phyloP scores from a whole-genome alignment of 2,113 vertebrate genomes.

The Probosciger aterrimus region DNA sequence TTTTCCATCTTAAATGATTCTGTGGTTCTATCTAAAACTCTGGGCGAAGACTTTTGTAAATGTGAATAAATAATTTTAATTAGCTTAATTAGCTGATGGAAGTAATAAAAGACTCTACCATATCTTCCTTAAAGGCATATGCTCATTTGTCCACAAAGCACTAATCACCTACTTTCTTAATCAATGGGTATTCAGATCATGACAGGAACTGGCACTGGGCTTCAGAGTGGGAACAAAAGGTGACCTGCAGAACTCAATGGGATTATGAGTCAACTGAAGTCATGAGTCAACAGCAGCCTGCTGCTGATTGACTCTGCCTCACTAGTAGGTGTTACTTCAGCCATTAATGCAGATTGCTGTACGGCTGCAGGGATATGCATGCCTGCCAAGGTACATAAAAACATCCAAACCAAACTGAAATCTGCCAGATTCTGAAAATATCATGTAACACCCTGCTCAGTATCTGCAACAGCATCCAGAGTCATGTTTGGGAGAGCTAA shows the following conservation, averaged over 20 bases:
- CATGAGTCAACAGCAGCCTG: constrained; percentile 53
- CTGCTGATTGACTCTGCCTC: constrained; percentile 47
- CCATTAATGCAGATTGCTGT: constrained; percentile 63
- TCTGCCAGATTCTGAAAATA: constrained; percentile 70
- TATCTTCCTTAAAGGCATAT: not conserved
- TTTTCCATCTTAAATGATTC: not conserved
- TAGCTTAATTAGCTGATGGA: not conserved
- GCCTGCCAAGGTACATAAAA: constrained; percentile 76
- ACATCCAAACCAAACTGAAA: constrained; percentile 77
- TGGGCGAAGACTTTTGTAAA: not conserved
- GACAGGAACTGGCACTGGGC: not conserved
- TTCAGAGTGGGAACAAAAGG: constrained; percentile 4
- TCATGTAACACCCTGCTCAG: constrained; percentile 51
- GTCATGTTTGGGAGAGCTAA: constrained; percentile 34
- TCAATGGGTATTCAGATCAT: not conserved
- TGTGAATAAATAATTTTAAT: not conserved
- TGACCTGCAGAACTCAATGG: not conserved
- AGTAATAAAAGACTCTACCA: not conserved
- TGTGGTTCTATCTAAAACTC: not conserved
- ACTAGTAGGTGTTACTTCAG: constrained; percentile 72
- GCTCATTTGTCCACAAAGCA: not conserved
- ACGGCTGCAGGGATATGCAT: not conserved
- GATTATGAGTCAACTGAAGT: constrained; percentile 22
- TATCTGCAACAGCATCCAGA: constrained; percentile 59
- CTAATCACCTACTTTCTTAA: not conserved